phyloP scores from a whole-genome alignment of 2,113 vertebrate genomes.

The Menura novaehollandiae region DNA sequence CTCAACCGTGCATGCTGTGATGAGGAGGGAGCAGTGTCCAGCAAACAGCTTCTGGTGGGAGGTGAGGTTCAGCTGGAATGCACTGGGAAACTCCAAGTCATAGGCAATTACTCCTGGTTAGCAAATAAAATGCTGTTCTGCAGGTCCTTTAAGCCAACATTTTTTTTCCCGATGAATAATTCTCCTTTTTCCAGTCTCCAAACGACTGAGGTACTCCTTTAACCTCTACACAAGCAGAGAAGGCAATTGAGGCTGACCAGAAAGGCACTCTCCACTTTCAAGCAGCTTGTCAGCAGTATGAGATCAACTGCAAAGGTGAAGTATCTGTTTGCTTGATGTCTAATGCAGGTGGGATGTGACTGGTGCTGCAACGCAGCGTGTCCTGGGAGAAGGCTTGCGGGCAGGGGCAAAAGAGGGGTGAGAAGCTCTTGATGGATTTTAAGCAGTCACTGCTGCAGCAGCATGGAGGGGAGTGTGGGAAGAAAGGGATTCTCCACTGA shows the following conservation, averaged over 20 bases:
- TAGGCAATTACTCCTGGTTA: not conserved
- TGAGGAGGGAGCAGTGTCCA: not conserved
- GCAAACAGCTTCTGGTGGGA: not conserved
- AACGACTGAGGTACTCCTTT: not conserved
- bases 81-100: not conserved
- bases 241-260: not conserved
- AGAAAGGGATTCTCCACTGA: not conserved
- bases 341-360: not conserved
- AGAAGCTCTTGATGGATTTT: not conserved
- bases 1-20: rapidly evolving
- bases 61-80: not conserved
- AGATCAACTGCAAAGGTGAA: not conserved
- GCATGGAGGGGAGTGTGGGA: not conserved
- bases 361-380: rapidly evolving
- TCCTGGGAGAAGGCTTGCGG: not conserved
- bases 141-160: not conserved
- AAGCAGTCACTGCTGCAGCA: not conserved
- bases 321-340: not conserved
- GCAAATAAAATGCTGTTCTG: not conserved
- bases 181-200: not conserved
- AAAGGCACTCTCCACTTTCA: not conserved
- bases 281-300: not conserved
- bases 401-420: not conserved
- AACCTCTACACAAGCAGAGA: not conserved
- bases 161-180: not conserved